Evolutionary conservation across 1,140 invertebrate species (phyloP).

Genomic region (Palaemon carinicauda): DNA sequence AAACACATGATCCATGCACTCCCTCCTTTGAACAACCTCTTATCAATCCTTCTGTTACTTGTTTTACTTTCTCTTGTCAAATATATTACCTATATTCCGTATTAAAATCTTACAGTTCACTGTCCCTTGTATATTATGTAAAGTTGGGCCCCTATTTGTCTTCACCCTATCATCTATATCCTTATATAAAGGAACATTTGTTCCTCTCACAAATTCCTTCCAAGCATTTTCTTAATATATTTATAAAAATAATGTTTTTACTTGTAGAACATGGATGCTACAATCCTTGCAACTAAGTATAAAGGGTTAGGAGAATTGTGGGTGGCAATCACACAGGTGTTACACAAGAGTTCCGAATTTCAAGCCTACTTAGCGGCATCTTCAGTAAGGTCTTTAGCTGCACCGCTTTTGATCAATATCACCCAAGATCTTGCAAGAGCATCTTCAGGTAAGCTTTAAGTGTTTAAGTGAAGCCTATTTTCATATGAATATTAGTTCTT

Average conservation of each 20-base stretch:
- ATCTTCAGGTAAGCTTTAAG: conserved; percentile 9
- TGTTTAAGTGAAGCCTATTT: too few species aligned
- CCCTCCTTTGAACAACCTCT: too few species aligned
- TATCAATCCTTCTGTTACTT: too few species aligned
- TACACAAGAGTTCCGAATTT: conserved; percentile 32
- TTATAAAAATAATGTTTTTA: not conserved
- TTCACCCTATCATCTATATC: too few species aligned
- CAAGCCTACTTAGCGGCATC: conserved; percentile 33
- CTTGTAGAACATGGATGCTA: not conserved
- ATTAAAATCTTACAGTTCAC: too few species aligned
- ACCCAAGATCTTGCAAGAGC: conserved; percentile 38
- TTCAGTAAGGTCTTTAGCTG: conserved; percentile 25
- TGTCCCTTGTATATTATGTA: too few species aligned
- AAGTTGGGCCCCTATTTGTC: too few species aligned
- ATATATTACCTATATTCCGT: too few species aligned
- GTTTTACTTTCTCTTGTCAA: too few species aligned
- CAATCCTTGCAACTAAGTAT: not conserved
- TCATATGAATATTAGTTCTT: too few species aligned
- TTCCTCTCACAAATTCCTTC: not conserved
- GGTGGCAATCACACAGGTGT: conserved; percentile 20
- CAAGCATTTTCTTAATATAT: not conserved
- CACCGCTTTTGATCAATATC: conserved; percentile 32
- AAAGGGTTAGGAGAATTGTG: conserved; percentile 33
- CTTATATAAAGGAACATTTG: too few species aligned
- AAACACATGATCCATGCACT: too few species aligned